A percentile compares a stretch with the other conserved stretches of the same genome.
Evolutionary conservation across 2,888 invertebrate genomes (phyloP).

Genomic region (Hydraecia micacea): DNA sequence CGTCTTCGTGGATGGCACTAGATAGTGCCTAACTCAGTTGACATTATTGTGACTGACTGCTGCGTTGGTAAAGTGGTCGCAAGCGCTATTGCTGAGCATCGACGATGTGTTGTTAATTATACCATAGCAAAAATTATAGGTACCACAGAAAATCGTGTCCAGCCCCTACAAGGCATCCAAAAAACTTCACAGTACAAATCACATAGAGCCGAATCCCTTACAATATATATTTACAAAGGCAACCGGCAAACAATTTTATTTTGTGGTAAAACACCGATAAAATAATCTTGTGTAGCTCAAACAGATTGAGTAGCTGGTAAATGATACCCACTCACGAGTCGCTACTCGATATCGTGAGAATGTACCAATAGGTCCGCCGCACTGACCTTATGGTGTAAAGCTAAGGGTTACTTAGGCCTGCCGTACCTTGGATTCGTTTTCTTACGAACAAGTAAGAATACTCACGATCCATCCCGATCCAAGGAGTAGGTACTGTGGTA

Average conservation of each 20-base stretch:
- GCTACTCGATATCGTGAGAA: conserved; percentile 73
- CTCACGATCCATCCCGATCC: background rate
- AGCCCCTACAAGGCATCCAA: background rate
- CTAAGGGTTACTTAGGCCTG: conserved; percentile 11
- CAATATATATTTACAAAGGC: conserved; percentile 35
- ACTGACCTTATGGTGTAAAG: conserved; percentile 46
- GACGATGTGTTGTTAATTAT: too few relatives aligned
- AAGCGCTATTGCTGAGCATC: background rate
- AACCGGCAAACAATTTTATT: conserved; percentile 28
- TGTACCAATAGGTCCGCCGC: conserved; percentile 67
- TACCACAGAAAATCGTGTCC: background rate
- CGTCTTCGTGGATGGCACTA: too few relatives aligned
- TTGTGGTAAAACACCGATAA: conserved; percentile 45
- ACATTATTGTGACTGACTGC: background rate
- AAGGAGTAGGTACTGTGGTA: background rate
- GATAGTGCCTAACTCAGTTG: background rate
- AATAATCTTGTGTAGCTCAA: conserved; percentile 58
- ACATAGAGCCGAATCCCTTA: background rate
- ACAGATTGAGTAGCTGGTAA: conserved; percentile 68
- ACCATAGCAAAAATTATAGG: too few relatives aligned
- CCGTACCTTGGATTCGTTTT: background rate
- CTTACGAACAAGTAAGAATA: background rate
- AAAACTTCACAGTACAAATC: background rate
- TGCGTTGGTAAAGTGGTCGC: background rate
- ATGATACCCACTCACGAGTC: conserved; percentile 70